phyloP scores from a whole-genome alignment of 2,797 vertebrate genomes.

The Cheirogaleus major region DNA sequence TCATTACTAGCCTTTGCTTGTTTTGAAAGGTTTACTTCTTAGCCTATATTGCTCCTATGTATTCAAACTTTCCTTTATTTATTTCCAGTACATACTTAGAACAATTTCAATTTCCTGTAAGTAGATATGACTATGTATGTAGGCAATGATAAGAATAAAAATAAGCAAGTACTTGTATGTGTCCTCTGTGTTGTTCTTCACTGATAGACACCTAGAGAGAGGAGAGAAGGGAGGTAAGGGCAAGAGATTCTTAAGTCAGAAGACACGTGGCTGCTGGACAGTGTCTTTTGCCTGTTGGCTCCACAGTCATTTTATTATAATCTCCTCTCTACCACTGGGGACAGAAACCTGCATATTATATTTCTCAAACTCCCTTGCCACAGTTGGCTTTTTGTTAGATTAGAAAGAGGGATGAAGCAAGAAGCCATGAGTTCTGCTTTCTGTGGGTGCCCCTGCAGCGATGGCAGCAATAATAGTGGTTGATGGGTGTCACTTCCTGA shows the following conservation, averaged over 20 bases:
- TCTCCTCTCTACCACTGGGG: background rate
- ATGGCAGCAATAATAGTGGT: too few relatives aligned
- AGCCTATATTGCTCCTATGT: background rate
- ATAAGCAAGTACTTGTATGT: background rate
- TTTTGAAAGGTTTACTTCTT: background rate
- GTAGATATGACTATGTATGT: background rate
- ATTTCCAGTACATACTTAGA: background rate
- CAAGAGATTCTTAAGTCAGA: background rate
- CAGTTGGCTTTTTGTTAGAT: background rate
- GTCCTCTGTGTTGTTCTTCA: background rate
- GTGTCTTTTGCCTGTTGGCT: background rate
- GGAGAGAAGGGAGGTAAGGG: background rate
- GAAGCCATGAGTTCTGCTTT: background rate
- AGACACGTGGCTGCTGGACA: background rate
- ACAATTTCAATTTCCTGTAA: background rate
- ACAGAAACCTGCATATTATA: background rate
- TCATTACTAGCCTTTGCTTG: background rate
- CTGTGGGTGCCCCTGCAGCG: accelerated
- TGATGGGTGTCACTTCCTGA: background rate
- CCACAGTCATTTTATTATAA: background rate
- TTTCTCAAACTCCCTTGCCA: background rate
- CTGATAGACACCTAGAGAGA: too few relatives aligned
- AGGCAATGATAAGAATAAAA: background rate
- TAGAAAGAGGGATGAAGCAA: background rate
- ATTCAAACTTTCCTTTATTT: background rate